Base-by-base conservation (phyloP, 2,113 vertebrate genomes). In the Pithys albifrons region DNA sequence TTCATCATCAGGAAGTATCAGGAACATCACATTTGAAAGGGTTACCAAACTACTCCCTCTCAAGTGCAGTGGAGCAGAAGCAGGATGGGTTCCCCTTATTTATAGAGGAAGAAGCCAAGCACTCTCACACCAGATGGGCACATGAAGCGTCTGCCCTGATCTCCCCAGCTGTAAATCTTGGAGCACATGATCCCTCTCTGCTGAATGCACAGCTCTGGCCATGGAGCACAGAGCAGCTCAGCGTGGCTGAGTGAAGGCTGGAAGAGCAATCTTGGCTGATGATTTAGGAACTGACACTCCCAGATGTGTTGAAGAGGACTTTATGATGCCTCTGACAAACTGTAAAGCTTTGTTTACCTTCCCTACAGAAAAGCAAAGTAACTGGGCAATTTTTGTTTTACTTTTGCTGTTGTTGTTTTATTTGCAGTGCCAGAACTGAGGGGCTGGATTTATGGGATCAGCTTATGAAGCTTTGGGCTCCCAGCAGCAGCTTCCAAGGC, bases 121-220 rank as follows among this genome's bases (percentile, higher is more conserved):
- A 2, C 52, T 37, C 70, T 7, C 8, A 1, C 6, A 29, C 9
- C 24, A 6, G 0, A 5, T 0, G 24, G n/a, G 43, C 8, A 5
- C 8, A 1, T 0, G 0, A 14, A 37, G n/a, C 2, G 1, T 12
- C n/a, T 61, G 37, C 41, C n/a, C 70, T 1, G 0, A 0, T 7
- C 5, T 6, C 12, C 19, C 3, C 0, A 3, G 35, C 85, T 86
- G 43, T 55, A 17, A 35, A n/a, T 23, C 33, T 4, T 1, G 5
- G 4, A 8, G 28, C 3, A 37, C 5, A 16, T 52, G 35, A 5
- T 33, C 46, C 82, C 20, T 15, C 31, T 19, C n/a, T 37, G 54
- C 1, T 25, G 54, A 12, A 6, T 31, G 22, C 33, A 6, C 15
- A 13, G 49, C 51, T 54, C 29, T 1, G 39, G 10, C 49, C 59